A percentile compares a stretch with the other conserved stretches of the same genome.
Evolutionary conservation across 2,888 invertebrate species (phyloP).

Genomic region (Masnerella sp.): DNA sequence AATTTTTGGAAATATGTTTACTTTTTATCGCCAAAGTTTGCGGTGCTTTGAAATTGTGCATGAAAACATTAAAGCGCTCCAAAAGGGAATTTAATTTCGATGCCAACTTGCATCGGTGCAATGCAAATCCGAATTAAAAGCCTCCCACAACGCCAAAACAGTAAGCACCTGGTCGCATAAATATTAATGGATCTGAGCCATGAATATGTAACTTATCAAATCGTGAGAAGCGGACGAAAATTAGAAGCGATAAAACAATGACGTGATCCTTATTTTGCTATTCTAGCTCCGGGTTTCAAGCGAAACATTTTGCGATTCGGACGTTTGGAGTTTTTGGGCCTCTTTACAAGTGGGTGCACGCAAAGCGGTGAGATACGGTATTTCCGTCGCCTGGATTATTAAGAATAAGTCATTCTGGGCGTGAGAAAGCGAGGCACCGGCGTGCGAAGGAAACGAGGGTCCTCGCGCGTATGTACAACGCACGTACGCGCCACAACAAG

Average conservation of each 20-base stretch:
- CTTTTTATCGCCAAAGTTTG: too few species aligned
- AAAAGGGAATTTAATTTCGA: too few species aligned
- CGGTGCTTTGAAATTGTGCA: too few species aligned
- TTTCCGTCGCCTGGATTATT: conserved; percentile 60
- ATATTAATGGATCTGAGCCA: conserved; percentile 11
- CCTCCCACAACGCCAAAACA: conserved; percentile 2
- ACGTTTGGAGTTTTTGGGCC: not conserved
- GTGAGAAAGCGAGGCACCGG: conserved; percentile 70
- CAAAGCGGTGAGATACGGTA: not conserved
- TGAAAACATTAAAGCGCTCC: too few species aligned
- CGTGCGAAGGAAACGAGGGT: conserved; percentile 50
- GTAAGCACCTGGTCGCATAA: too few species aligned
- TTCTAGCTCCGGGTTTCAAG: too few species aligned
- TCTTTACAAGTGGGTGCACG: not conserved
- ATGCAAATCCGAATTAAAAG: conserved; percentile 6
- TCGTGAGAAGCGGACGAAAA: not conserved
- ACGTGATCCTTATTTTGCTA: too few species aligned
- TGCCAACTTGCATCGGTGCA: too few species aligned
- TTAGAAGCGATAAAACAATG: too few species aligned
- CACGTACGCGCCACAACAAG: conserved; percentile 26
- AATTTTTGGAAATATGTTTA: too few species aligned
- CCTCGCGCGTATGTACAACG: conserved; percentile 24
- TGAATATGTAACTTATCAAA: conserved; percentile 11
- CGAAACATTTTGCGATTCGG: too few species aligned
- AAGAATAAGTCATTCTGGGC: conserved; percentile 64